Evolutionary conservation across 1,140 invertebrate genomes (phyloP).

Genomic region (Bombus difficillimus): DNA sequence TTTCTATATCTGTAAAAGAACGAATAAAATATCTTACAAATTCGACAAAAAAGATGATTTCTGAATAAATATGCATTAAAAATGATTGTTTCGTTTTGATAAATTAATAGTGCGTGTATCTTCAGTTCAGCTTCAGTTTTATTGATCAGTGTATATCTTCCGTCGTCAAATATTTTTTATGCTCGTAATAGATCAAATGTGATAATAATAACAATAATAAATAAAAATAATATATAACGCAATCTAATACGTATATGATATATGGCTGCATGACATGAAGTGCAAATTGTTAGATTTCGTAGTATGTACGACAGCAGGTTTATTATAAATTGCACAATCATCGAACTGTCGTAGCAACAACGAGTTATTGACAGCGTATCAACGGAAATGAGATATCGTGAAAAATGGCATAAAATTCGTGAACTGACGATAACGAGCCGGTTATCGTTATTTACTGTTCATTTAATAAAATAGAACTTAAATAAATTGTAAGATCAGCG

Average conservation of each 20-base stretch:
- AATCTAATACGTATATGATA: no score
- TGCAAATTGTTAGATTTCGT: background rate
- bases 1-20: background rate
- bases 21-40: background rate
- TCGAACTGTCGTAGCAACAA: background rate
- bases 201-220: no score
- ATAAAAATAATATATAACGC: background rate
- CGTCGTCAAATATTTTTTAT: background rate
- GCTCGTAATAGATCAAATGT: background rate
- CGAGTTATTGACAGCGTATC: background rate
- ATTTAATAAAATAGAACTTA: background rate
- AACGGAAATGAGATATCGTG: background rate
- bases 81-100: no score
- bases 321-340: background rate
- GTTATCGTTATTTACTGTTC: constrained; percentile 1
- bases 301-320: background rate
- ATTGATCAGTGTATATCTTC: background rate
- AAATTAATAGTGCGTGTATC: no score
- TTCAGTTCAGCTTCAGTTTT: no score
- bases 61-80: background rate
- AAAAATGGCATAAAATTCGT: background rate
- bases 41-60: background rate
- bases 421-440: background rate
- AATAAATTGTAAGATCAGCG: background rate
- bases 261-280: background rate